Base-by-base conservation (phyloP, 1,140 invertebrate species). In the Daktulosphaira vitifoliae region DNA sequence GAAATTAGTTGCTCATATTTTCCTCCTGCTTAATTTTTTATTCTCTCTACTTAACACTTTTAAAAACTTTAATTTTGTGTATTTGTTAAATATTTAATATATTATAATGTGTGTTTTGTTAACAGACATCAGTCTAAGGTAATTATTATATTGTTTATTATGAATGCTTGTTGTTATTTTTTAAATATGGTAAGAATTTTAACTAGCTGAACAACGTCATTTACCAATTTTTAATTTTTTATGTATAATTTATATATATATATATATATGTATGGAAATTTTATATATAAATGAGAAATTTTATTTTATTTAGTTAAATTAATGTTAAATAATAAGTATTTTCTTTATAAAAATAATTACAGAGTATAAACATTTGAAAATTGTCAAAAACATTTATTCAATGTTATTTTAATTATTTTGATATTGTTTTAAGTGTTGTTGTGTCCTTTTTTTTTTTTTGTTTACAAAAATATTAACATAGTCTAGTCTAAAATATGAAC, bases 401-500 rank as follows among this genome's bases (percentile, higher is more conserved):
- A 46, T 46, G 54, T 59, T 59, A 46, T 16, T 42, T 13, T 7
- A 56, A 56, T 56, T n/a, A 18, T 59, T 42, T 42, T 42, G 11
- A 56, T 23, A 42, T 56, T 39, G 39, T 46, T 5, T 46, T 59
- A 59, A 59, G 23, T 20, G 23, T 59, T 52, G 50, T 52, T 59
- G 38, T 59, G 42, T 59, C 42, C 25, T 44, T 46, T 59, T 23
- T 59, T 38, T 59, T 46, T 44, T 46, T 59, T 23, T 59, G 54
- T 59, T 46, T 44, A 44, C 42, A 59, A 59, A 1, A 46, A 59
- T 59, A 59, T 59, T 59, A 59, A 59, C 54, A 59, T 59, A 59
- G 54, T 59, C 54, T 59, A 59, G 54, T 59, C 54, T 38, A 33
- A 59, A 59, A 5, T 59, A 29, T 59, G 39, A 59, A 59, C 29